phyloP scores from a whole-genome alignment of 1,140 invertebrate genomes.

The Grapholita molesta region DNA sequence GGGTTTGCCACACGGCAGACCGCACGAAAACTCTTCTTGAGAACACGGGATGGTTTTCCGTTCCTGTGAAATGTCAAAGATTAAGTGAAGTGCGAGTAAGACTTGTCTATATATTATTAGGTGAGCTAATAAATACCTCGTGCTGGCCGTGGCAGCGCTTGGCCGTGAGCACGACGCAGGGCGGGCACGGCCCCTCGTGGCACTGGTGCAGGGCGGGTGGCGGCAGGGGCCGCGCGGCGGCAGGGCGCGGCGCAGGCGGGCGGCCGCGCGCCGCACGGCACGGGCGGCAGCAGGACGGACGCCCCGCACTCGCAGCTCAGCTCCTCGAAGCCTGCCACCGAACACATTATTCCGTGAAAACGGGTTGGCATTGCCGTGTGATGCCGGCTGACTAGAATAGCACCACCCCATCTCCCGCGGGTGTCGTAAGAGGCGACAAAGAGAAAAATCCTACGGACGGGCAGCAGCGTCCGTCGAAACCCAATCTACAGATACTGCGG shows the following conservation, averaged over 20 bases:
- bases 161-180: slow-evolving; percentile 93
- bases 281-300: slow-evolving; percentile 91
- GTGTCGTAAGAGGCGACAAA: too few species aligned
- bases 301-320: slow-evolving; percentile 94
- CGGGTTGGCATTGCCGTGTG: too few species aligned
- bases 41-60: slow-evolving; percentile 94
- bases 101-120: neutral
- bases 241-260: slow-evolving; percentile 90
- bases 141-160: slow-evolving; percentile 94
- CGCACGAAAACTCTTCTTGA: slow-evolving; percentile 93
- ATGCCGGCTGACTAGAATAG: too few species aligned
- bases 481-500: too few species aligned
- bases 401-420: too few species aligned
- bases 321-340: slow-evolving; percentile 88
- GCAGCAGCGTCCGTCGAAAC: too few species aligned
- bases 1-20: slow-evolving; percentile 88
- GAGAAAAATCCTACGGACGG: too few species aligned
- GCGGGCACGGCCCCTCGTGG: slow-evolving; percentile 87
- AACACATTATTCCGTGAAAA: neutral
- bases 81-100: neutral
- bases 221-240: slow-evolving; percentile 87
- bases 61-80: slow-evolving; percentile 60
- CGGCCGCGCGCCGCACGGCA: slow-evolving; percentile 92
- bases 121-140: slow-evolving; percentile 79
- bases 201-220: slow-evolving; percentile 87